phyloP scores from a whole-genome alignment of 2,797 vertebrate genomes.

The Sebastes iracundus region DNA sequence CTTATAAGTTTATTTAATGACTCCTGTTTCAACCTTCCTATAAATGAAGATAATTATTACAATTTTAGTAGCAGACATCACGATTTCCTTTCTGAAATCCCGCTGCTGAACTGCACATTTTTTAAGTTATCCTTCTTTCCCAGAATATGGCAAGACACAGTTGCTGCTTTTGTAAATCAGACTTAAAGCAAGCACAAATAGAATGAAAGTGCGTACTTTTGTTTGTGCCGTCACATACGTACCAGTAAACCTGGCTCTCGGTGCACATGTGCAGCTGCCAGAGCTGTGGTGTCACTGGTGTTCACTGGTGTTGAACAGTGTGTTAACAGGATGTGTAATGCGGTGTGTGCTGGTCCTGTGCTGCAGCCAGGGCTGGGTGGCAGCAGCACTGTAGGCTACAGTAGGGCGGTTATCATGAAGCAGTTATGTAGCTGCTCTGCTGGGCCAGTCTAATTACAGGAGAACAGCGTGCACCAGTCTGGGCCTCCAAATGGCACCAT shows the following conservation, averaged over 20 bases:
- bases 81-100: neutral
- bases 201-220: constrained; percentile 6
- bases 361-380: constrained; percentile 70
- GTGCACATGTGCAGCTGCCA: constrained; percentile 66
- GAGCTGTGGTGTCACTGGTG: constrained; percentile 70
- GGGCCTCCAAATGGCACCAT: constrained; percentile 95
- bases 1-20: neutral
- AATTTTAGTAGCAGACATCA: constrained; percentile 3
- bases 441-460: constrained; percentile 95
- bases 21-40: neutral
- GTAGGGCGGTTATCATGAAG: constrained; percentile 74
- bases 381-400: constrained; percentile 72
- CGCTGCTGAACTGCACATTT: neutral
- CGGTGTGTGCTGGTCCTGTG: constrained; percentile 66
- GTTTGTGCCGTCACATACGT: constrained; percentile 23
- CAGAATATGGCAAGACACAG: neutral
- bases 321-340: constrained; percentile 81
- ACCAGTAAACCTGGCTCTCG: constrained; percentile 45
- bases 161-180: neutral
- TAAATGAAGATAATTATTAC: constrained; percentile 5
- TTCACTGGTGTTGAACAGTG: constrained; percentile 74
- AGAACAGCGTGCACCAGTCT: constrained; percentile 92
- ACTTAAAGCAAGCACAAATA: neutral
- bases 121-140: neutral
- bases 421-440: constrained; percentile 87